Percentiles rank a stretch among this genome's conserved stretches.
Conservation (phyloP, 2,888 invertebrate species). For the Temnothorax rugatulus region DNA sequence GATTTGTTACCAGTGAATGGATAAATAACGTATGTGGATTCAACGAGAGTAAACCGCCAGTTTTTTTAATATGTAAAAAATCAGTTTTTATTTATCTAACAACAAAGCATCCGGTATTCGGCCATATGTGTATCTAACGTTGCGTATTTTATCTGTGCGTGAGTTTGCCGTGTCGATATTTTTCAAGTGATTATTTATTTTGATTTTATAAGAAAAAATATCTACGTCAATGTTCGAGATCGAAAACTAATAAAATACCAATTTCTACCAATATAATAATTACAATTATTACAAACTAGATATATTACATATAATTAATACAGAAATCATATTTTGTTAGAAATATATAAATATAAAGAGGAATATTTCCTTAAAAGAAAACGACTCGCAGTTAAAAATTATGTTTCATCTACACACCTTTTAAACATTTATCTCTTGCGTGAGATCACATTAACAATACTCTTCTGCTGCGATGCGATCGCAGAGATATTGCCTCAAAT, state of each 20-base stretch:
- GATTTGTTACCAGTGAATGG: constrained; percentile 18
- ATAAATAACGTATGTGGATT: constrained; percentile 20
- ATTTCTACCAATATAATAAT: not conserved
- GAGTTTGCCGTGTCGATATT: constrained; percentile 40
- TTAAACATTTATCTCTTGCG: not conserved
- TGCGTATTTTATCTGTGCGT: not conserved
- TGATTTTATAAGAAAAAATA: constrained; percentile 16
- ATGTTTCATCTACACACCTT: not conserved
- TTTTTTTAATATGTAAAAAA: constrained; percentile 46
- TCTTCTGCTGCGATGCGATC: not conserved
- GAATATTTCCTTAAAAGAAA: not conserved
- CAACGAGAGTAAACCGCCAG: constrained; percentile 4
- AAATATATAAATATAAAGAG: not conserved
- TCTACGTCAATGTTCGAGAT: not conserved
- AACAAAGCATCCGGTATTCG: constrained; percentile 20
- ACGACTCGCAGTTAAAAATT: not conserved
- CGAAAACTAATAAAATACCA: not conserved
- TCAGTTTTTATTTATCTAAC: constrained; percentile 47
- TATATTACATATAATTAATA: not conserved
- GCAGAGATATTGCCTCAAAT: constrained; percentile 5
- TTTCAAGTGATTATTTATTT: constrained; percentile 40
- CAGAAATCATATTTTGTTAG: too few species aligned
- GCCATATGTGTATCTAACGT: constrained; percentile 1
- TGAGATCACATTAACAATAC: not conserved
- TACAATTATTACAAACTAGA: not conserved